Conservation (phyloP, 1,140 invertebrate genomes). For the Triops longicaudatus region DNA sequence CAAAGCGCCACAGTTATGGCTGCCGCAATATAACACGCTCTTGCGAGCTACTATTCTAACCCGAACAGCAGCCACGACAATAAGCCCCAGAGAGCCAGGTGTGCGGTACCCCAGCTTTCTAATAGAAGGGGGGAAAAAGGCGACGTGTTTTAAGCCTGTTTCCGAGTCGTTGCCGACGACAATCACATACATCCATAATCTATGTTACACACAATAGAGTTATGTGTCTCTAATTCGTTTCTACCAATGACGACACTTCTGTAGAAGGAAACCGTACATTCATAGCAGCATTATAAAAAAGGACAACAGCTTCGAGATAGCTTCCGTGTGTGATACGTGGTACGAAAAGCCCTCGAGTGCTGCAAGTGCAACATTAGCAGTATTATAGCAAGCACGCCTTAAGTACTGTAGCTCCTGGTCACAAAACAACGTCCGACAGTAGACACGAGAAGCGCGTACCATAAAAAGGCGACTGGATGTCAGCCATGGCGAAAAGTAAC, state of each 20-base stretch:
- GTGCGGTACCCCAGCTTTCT: not conserved
- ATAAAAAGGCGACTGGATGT: not conserved
- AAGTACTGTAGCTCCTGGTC: not conserved
- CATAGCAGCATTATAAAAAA: not conserved
- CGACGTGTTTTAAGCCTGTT: not conserved
- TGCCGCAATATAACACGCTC: slow-evolving; percentile 2
- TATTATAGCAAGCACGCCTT: not conserved
- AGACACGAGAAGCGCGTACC: not conserved
- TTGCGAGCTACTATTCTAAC: not conserved
- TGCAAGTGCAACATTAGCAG: not conserved
- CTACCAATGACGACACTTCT: not conserved
- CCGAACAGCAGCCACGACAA: not conserved
- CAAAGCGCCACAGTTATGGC: not conserved
- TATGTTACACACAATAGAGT: not conserved
- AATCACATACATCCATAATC: not conserved
- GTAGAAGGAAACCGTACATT: not conserved
- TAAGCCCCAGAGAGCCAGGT: not conserved
- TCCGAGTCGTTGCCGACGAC: slow-evolving; percentile 13
- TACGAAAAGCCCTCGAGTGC: not conserved
- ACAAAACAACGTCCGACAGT: not conserved
- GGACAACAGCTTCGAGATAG: not conserved
- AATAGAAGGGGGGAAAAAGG: not conserved
- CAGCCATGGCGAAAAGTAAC: not conserved
- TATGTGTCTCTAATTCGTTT: not conserved
- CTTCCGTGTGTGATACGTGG: not conserved